Conservation (phyloP, 92 coral and sea anemone species). For the Porites divaricata region DNA sequence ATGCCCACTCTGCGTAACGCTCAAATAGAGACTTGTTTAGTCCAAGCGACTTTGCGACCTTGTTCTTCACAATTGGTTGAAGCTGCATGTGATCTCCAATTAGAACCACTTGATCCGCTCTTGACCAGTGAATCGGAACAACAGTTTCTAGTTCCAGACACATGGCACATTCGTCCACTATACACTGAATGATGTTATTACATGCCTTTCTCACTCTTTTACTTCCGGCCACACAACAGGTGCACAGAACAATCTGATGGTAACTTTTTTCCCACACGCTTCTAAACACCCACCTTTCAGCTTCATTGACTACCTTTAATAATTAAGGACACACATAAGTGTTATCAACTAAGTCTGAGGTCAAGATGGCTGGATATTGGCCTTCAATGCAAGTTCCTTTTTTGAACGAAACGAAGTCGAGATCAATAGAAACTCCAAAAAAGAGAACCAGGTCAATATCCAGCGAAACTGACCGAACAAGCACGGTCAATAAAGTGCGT, state of each 20-base stretch:
- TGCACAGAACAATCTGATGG: constrained; percentile 67
- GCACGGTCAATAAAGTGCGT: too few species aligned
- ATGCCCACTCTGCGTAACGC: constrained; percentile 54
- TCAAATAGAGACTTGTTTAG: constrained; percentile 81
- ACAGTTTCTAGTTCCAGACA: constrained; percentile 83
- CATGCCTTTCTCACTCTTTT: constrained; percentile 26
- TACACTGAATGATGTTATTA: constrained; percentile 62
- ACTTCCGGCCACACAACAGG: constrained; percentile 75
- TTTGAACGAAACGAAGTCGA: too few species aligned
- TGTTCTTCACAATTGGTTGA: constrained; percentile 76
- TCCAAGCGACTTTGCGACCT: constrained; percentile 66
- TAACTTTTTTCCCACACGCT: background rate
- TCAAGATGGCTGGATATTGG: too few species aligned
- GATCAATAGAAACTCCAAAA: too few species aligned
- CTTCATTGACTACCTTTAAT: background rate
- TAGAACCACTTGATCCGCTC: constrained; percentile 72
- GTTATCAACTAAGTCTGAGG: too few species aligned
- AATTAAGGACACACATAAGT: background rate
- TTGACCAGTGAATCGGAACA: constrained; percentile 73
- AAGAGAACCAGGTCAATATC: too few species aligned
- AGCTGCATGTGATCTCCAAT: constrained; percentile 91
- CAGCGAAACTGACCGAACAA: too few species aligned
- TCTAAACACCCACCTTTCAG: constrained; percentile 75
- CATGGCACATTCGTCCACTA: constrained; percentile 91
- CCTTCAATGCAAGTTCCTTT: too few species aligned